A percentile compares a stretch with the other conserved stretches of the same genome.
These are phyloP conservation scores for Bilobella aurantiaca DNA, from an alignment of 1,140 invertebrate species.

Conservation along the genomic window DNA sequence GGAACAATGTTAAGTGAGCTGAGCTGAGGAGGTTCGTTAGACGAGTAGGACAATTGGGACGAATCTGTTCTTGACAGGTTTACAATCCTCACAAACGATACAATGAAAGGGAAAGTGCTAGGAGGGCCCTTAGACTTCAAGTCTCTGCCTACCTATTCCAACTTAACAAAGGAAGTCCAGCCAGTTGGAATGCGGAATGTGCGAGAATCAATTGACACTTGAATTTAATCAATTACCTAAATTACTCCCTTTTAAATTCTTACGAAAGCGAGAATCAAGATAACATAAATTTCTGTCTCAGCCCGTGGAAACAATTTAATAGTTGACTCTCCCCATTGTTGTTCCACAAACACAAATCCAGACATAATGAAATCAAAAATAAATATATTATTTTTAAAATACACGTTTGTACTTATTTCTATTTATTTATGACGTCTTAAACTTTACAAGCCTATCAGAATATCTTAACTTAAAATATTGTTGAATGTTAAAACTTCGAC, in stretches of 20 bases:
- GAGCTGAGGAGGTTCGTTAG: too few relatives aligned
- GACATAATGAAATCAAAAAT: too few relatives aligned
- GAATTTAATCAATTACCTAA: not conserved
- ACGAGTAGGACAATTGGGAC: not conserved
- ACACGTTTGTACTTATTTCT: too few relatives aligned
- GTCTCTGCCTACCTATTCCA: not conserved
- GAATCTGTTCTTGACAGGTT: slow-evolving; percentile 3
- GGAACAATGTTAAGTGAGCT: too few relatives aligned
- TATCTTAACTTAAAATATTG: too few relatives aligned
- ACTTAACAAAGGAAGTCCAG: not conserved
- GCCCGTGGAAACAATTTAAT: not conserved
- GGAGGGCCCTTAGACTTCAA: not conserved
- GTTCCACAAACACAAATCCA: too few relatives aligned
- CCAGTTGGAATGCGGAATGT: not conserved
- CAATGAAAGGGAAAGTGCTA: too few relatives aligned
- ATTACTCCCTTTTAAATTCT: not conserved
- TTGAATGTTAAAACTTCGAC: too few relatives aligned
- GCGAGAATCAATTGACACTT: not conserved
- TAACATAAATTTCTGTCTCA: not conserved
- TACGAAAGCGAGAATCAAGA: not conserved
- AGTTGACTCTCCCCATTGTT: too few relatives aligned
- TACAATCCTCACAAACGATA: slow-evolving; percentile 3
- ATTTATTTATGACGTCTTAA: too few relatives aligned
- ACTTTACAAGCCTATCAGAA: too few relatives aligned
- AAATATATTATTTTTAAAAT: too few relatives aligned